phyloP scores from a whole-genome alignment of 2,113 vertebrate genomes.

The Nannospalax galili region DNA sequence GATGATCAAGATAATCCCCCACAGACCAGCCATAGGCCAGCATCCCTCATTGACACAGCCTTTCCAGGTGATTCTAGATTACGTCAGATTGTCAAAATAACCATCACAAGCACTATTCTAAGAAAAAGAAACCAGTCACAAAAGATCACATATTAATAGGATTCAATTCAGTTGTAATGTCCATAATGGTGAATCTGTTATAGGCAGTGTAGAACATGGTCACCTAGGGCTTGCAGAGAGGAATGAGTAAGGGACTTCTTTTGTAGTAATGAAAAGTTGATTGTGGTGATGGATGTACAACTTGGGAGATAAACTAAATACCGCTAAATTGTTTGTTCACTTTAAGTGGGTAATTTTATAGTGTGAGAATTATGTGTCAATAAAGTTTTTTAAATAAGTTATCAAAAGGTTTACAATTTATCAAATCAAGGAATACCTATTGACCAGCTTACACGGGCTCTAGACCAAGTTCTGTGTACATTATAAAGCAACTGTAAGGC shows the following conservation, averaged over 20 bases:
- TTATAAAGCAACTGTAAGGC: conserved; percentile 3
- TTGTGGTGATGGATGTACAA: neutral
- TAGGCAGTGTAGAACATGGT: neutral
- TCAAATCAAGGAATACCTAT: conserved; percentile 7
- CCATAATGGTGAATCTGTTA: neutral
- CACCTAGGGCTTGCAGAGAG: neutral
- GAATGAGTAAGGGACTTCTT: neutral
- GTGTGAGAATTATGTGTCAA: neutral
- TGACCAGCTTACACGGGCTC: neutral
- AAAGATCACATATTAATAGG: neutral
- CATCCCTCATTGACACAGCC: neutral
- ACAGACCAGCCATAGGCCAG: neutral
- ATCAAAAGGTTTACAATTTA: neutral
- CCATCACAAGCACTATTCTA: neutral
- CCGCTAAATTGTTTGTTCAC: neutral
- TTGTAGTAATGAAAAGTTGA: neutral
- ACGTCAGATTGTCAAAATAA: neutral
- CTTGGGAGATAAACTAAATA: neutral
- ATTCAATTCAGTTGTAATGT: conserved; percentile 14
- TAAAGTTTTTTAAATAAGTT: neutral
- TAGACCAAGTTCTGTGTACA: neutral
- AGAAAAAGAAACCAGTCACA: conserved; percentile 25
- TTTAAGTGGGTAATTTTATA: neutral
- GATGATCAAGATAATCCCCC: neutral
- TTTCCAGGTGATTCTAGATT: neutral